These are phyloP conservation scores for Pyxicephalus adspersus DNA, from an alignment of 2,113 vertebrate genomes.

Conservation along the genomic window DNA sequence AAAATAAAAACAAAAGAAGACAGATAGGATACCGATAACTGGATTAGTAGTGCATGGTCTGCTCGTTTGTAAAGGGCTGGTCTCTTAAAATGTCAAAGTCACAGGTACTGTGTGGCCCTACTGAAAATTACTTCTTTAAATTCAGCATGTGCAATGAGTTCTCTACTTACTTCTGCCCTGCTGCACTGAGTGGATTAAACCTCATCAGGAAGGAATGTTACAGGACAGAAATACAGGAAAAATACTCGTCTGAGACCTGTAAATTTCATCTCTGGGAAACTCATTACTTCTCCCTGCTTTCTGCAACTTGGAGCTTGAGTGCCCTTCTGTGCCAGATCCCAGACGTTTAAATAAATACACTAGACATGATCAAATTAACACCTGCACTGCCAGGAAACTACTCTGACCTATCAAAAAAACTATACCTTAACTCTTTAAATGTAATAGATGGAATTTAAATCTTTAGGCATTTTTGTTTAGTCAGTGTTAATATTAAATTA, in stretches of 20 bases:
- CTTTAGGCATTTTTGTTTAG: no score
- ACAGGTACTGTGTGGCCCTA: background rate
- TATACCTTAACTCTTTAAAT: constrained; percentile 2
- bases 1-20: no score
- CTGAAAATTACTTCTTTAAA: constrained; percentile 24
- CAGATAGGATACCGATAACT: no score
- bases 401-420: constrained; percentile 6
- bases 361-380: constrained; percentile 52
- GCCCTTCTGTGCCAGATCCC: constrained; percentile 45
- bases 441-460: background rate
- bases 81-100: background rate
- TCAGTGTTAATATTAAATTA: no score
- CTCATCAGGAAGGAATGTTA: constrained; percentile 56
- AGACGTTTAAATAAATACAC: constrained; percentile 46
- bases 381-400: constrained; percentile 45
- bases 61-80: no score
- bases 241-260: constrained; percentile 56
- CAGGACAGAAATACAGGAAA: constrained; percentile 55
- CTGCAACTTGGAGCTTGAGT: constrained; percentile 32
- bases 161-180: constrained; percentile 47
- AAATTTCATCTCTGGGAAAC: constrained; percentile 58
- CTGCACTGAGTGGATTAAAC: constrained; percentile 55
- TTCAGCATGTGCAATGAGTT: constrained; percentile 28
- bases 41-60: no score
- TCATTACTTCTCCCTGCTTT: constrained; percentile 51